Base-by-base conservation (phyloP, 2,888 invertebrate species). In the Drosophila subquinaria region DNA sequence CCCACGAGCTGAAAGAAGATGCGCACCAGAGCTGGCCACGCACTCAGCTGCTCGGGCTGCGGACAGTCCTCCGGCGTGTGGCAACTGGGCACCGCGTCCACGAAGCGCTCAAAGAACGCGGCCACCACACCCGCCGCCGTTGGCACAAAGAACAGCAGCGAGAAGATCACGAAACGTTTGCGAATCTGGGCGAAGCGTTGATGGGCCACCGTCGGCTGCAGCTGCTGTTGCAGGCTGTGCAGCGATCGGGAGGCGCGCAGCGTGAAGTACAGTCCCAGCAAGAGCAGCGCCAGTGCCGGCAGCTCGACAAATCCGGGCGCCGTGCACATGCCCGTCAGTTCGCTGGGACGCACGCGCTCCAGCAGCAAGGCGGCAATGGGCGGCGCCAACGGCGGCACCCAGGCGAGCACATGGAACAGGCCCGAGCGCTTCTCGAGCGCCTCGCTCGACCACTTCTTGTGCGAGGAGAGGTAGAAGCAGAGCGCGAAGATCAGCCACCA, bases 401-500 rank as follows among this genome's bases (percentile, higher is more conserved):
- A 98, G 2, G 97, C 96, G 1, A 95, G 95, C 1, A 97, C 95
- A 93, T 98, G 98, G 77, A 98, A 95, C 87, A 97, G 96, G 17
- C 96, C 96, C 0, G 97, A 96, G 33, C 97, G 96, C 53, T 96
- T 95, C 92, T 97, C 97, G 59, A 98, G 94, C 2, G 97, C 97
- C 93, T 98, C 98, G 66, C 97, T 97, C 30, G 97, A 97, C 98
- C 98, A 98, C 91, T 98, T 97, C 91, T 97, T 96, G 48, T 97
- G 96, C 0, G 98, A 97, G 4, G 97, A 97, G 53, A 98, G 94
- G 90, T 97, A 97, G 96, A 98, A 98, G 64, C 97, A 97, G 53
- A 97, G 94, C 71, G 97, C 96, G 57, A 98, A 95, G 82, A 97
- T 95, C 3, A 97, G 95, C 95, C 98, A 97, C 97, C 98, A 97